A percentile compares a stretch with the other conserved stretches of the same genome.
These are phyloP conservation scores for Epinotia bilunana DNA, from an alignment of 2,888 invertebrate genomes.

Conservation along the genomic window DNA sequence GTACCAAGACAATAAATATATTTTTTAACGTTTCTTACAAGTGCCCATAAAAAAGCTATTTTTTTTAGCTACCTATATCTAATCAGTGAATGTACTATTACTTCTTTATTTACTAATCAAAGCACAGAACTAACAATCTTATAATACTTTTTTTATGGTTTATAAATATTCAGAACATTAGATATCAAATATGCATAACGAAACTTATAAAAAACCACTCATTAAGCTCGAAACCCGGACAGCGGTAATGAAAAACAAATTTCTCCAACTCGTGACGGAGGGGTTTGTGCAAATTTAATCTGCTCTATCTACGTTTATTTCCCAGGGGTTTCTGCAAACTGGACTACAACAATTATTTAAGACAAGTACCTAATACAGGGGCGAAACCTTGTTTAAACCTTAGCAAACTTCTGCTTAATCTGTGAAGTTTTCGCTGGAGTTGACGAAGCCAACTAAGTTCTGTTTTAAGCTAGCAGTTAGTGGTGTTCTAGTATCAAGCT, in stretches of 20 bases:
- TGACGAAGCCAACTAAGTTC: slow-evolving; percentile 57
- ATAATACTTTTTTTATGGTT: too few species aligned
- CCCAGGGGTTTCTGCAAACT: slow-evolving; percentile 62
- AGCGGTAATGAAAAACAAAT: slow-evolving; percentile 52
- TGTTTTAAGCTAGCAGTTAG: slow-evolving; percentile 45
- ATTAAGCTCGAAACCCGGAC: slow-evolving; percentile 8
- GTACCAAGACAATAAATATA: too few species aligned
- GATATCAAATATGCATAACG: not conserved
- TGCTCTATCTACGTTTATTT: slow-evolving; percentile 68
- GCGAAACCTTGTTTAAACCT: slow-evolving; percentile 64
- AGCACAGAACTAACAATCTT: too few species aligned
- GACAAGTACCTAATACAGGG: slow-evolving; percentile 59
- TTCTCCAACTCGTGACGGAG: slow-evolving; percentile 58
- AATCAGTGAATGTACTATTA: too few species aligned
- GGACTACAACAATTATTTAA: slow-evolving; percentile 67
- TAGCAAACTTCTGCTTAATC: slow-evolving; percentile 70
- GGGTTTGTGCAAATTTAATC: slow-evolving; percentile 59
- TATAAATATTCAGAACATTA: not conserved
- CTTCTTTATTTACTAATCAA: too few species aligned
- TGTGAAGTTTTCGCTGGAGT: slow-evolving; percentile 60
- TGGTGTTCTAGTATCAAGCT: slow-evolving; percentile 25
- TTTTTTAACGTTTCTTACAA: too few species aligned
- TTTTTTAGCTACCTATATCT: too few species aligned
- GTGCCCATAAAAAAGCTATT: too few species aligned
- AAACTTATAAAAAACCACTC: slow-evolving; percentile 9